Evolutionary conservation across 2,113 vertebrate species (phyloP).

Genomic region (Ictidomys tridecemlineatus): DNA sequence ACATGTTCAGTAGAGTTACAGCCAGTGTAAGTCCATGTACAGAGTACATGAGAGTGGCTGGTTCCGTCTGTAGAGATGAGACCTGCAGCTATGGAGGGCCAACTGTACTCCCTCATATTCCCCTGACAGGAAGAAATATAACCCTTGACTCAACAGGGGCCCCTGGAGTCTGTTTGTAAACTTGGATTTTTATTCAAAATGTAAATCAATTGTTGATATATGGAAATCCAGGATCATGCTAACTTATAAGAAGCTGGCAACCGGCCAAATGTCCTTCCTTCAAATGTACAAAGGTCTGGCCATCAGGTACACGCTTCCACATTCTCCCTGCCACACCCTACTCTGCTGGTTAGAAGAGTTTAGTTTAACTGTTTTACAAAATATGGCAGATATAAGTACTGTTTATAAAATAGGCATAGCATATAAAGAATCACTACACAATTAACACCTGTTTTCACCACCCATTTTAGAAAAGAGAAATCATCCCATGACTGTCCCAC

Average conservation of each 20-base stretch:
- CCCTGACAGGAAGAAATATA: conserved; percentile 17
- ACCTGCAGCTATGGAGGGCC: background rate
- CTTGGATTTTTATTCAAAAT: conserved; percentile 29
- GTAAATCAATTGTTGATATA: background rate
- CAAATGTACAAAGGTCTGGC: background rate
- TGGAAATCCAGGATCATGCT: background rate
- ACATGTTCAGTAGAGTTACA: background rate
- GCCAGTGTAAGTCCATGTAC: background rate
- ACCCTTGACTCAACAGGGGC: background rate
- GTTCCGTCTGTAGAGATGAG: background rate
- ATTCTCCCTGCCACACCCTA: background rate
- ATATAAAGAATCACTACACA: background rate
- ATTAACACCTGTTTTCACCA: background rate
- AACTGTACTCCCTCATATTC: background rate
- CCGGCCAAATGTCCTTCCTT: background rate
- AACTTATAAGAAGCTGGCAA: background rate
- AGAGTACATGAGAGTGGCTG: background rate
- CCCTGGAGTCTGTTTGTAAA: background rate
- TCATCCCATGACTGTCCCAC: background rate
- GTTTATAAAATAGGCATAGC: background rate
- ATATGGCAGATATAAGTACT: background rate
- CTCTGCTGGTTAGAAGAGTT: background rate
- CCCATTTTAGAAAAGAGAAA: background rate
- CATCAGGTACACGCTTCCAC: background rate
- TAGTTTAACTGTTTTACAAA: background rate